These are phyloP conservation scores for Pararge aegeria DNA, from an alignment of 1,140 invertebrate species.

Conservation along the genomic window DNA sequence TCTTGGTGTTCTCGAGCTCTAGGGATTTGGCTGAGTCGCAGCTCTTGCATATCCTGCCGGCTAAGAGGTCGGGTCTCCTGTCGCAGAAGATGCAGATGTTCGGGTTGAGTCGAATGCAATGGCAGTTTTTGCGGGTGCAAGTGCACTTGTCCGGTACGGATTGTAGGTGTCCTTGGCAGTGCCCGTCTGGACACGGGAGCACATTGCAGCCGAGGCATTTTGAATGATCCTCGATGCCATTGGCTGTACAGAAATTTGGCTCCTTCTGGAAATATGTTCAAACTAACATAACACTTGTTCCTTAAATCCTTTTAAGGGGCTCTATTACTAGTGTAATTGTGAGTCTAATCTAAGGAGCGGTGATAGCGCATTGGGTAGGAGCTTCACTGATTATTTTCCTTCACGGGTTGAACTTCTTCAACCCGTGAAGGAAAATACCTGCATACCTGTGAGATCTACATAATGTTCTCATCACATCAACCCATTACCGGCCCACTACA, in stretches of 20 bases:
- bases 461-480: too few relatives aligned
- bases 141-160: constrained; percentile 38
- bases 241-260: constrained; percentile 44
- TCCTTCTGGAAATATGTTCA: constrained; percentile 55
- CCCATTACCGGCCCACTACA: too few relatives aligned
- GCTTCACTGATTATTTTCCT: too few relatives aligned
- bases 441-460: too few relatives aligned
- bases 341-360: too few relatives aligned
- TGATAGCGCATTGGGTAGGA: too few relatives aligned
- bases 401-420: too few relatives aligned
- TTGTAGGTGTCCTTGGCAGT: constrained; percentile 62
- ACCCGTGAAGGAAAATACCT: too few relatives aligned
- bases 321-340: too few relatives aligned
- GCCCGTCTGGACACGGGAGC: constrained; percentile 54
- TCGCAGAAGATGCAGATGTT: constrained; percentile 53
- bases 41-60: constrained; percentile 52
- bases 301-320: too few relatives aligned
- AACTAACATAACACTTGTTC: too few relatives aligned
- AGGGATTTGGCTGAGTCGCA: constrained; percentile 74
- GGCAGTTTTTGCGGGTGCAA: constrained; percentile 38
- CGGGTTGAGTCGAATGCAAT: constrained; percentile 42
- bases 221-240: constrained; percentile 37
- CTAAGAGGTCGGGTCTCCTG: constrained; percentile 18
- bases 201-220: constrained; percentile 57
- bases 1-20: constrained; percentile 87